phyloP scores from a whole-genome alignment of 2,888 invertebrate species.

The Oligia latruncula region DNA sequence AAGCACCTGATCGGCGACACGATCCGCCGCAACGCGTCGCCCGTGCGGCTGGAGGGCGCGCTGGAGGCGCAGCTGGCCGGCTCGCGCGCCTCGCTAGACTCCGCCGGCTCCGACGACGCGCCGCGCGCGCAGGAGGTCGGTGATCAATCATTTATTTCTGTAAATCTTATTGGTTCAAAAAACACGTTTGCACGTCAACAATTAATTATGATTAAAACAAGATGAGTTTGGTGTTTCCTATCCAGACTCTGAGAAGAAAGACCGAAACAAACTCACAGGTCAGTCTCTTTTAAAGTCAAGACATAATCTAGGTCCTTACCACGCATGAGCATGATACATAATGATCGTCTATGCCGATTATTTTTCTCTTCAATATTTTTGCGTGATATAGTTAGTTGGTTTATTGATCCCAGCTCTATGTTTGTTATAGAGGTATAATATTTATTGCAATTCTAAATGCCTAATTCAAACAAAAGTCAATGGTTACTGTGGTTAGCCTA shows the following conservation, averaged over 20 bases:
- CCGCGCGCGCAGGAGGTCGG: slow-evolving; percentile 67
- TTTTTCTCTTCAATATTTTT: not conserved
- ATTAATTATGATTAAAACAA: not conserved
- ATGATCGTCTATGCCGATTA: too few relatives aligned
- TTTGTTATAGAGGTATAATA: not conserved
- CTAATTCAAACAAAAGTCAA: not conserved
- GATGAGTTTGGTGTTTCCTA: not conserved
- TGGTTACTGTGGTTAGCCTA: not conserved
- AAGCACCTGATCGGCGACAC: slow-evolving; percentile 98
- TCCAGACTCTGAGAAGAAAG: not conserved
- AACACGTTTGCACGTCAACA: not conserved
- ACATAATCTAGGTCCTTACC: not conserved
- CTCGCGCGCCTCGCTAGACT: slow-evolving; percentile 95
- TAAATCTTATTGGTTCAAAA: not conserved
- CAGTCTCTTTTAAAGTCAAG: not conserved
- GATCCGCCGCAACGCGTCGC: slow-evolving; percentile 98
- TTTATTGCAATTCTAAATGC: not conserved
- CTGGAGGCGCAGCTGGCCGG: slow-evolving; percentile 90
- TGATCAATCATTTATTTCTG: not conserved
- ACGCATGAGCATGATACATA: not conserved
- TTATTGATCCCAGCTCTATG: not conserved
- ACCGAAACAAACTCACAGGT: not conserved
- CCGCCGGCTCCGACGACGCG: slow-evolving; percentile 90
- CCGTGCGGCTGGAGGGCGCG: slow-evolving; percentile 92
- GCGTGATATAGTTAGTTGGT: not conserved